Base-by-base conservation (phyloP, 1,140 invertebrate species). In the Adoxophyes honmai region DNA sequence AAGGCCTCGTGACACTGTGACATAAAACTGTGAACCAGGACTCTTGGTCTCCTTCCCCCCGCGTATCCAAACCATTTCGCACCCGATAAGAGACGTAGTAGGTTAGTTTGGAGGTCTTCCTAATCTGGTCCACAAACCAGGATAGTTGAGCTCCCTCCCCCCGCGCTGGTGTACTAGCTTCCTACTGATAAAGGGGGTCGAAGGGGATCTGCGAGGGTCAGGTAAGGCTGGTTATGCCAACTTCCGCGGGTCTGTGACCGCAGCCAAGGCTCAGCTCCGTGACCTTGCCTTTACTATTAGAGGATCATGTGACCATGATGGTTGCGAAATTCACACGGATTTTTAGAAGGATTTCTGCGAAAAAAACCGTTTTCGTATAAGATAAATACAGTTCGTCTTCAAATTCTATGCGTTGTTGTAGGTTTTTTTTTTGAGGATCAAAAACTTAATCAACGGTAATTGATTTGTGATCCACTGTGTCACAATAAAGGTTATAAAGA, bases 221-320 rank as follows among this genome's bases (percentile, higher is more conserved):
- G 28, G 34, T 60, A 73, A 65, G 0, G 54, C 18, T 78, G 74
- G 81, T 55, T 66, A 65, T 21, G 16, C 52, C 44, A 37, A 81
- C 75, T 85, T 86, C 83, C 83, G 83, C 70, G 74, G 83, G 80
- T 79, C 78, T 73, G 54, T 68, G 77, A 81, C 81, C 81, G 72
- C 34, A 39, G 37, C 59, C 71, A 83, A 87, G 84, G 84, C 78
- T 83, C 75, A 82, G 81, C 62, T 60, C 39, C 34, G 37, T 72
- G 71, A 83, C 83, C 83, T 87, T 86, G 80, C 68, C 68, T 76
- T 68, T 70, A 73, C 74, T 79, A 78, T 66, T 69, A 71, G 68
- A 64, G 53, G 62, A 11, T 80, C 52, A 59, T 38, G 67, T 69
- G 62, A 52, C 76, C 68, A 83, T 62, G 34, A 14, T 51, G 61